These are phyloP conservation scores for Ispidina lecontei DNA, from an alignment of 2,797 vertebrate genomes.

Conservation along the genomic window DNA sequence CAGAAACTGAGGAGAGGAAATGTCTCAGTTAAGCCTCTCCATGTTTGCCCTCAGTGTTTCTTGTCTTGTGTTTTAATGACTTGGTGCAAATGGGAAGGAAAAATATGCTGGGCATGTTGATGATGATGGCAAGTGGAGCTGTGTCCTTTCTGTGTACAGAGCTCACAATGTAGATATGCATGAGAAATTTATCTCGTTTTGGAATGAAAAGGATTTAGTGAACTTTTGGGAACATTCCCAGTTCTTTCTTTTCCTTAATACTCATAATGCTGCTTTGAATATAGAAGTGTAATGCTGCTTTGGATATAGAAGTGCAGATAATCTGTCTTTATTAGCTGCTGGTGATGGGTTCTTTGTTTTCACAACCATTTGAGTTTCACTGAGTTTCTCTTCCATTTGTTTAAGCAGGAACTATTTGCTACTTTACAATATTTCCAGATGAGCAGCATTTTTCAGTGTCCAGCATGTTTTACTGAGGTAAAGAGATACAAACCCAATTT, in stretches of 20 bases:
- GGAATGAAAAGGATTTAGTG: constrained; percentile 35
- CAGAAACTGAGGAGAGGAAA: neutral
- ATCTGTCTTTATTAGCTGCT: neutral
- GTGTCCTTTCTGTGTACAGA: neutral
- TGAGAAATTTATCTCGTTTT: constrained; percentile 26
- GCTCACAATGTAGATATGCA: neutral
- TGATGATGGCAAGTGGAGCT: neutral
- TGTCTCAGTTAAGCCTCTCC: neutral
- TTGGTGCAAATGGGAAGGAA: constrained; percentile 18
- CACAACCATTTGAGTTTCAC: neutral
- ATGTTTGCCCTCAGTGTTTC: neutral
- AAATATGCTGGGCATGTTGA: constrained; percentile 18
- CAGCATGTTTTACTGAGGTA: neutral
- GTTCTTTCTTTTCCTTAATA: constrained; percentile 30
- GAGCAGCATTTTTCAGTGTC: neutral
- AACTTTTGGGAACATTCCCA: constrained; percentile 4
- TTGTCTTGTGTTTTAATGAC: constrained; percentile 37
- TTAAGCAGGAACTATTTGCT: neutral
- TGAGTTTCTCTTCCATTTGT: neutral
- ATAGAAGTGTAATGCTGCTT: neutral
- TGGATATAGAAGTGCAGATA: neutral
- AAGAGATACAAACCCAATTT: neutral
- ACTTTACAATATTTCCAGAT: neutral
- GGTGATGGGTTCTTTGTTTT: neutral
- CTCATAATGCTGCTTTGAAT: neutral